Evolutionary conservation across 2,888 invertebrate species (phyloP).

Genomic region (Brachynemurus nebulosus): DNA sequence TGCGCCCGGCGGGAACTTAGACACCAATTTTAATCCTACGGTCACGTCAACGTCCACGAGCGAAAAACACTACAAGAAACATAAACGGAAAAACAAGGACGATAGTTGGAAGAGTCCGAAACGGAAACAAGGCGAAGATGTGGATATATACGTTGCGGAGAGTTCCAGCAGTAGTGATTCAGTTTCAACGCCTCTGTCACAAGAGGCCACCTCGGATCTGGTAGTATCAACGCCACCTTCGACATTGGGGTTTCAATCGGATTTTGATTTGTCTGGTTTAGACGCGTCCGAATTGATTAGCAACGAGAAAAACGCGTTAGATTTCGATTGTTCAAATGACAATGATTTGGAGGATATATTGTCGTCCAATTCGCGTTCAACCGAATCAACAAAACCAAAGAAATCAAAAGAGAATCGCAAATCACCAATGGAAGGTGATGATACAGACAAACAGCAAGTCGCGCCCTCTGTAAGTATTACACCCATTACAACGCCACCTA

Average conservation of each 20-base stretch:
- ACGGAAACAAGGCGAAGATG: constrained; percentile 39
- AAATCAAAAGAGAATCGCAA: constrained; percentile 39
- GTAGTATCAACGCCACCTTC: constrained; percentile 37
- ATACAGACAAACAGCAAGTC: constrained; percentile 41
- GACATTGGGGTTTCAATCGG: constrained; percentile 44
- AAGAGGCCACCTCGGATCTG: constrained; percentile 33
- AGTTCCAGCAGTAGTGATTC: constrained; percentile 50
- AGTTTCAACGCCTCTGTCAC: constrained; percentile 37
- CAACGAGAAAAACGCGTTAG: constrained; percentile 34
- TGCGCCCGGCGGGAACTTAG: constrained; percentile 22
- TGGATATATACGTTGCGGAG: constrained; percentile 44
- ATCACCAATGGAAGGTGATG: constrained; percentile 34
- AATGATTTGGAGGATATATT: constrained; percentile 43
- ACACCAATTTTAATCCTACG: constrained; percentile 25
- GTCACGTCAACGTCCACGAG: constrained; percentile 22
- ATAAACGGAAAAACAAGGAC: constrained; percentile 46
- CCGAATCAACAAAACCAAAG: constrained; percentile 41
- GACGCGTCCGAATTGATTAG: constrained; percentile 43
- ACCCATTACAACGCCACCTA: constrained; percentile 37
- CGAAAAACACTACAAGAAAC: constrained; percentile 37
- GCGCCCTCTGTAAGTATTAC: constrained; percentile 50
- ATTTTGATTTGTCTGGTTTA: constrained; percentile 46
- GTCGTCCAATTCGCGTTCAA: constrained; percentile 14
- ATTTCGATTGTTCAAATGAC: constrained; percentile 45
- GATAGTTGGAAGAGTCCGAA: constrained; percentile 48